Evolutionary conservation across 2,113 vertebrate genomes (phyloP), one percentile per base, ranked within the genome.

Genomic region (Mirza zaza): DNA sequence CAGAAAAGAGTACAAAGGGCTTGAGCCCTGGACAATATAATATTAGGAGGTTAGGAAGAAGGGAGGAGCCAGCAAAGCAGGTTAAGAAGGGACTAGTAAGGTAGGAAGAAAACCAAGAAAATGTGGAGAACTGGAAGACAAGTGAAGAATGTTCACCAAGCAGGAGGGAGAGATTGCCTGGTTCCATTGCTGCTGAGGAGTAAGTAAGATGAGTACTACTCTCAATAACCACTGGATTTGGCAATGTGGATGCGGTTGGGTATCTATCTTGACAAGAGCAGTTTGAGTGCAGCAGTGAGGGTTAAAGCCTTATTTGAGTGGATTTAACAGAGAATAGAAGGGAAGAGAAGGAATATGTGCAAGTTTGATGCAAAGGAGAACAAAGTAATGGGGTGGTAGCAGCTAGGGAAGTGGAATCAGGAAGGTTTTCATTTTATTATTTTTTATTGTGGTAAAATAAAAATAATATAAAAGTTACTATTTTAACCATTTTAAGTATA

Each of bases 331-430:
- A 82, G 61, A 81, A 77, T 52, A 34, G 42, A 88, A 85, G 36
- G 42, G 32, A 94, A 91, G 70, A 92, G 71, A 95, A 97, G 42
- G 17, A 50, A 71, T 91, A 76, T 77, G 29, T 86, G 57, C 23
- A 89, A 81, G 25, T 88, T 95, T 57, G 8, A 3, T 81, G 42
- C 67, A 71, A 79, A 89, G 36, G 65, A 11, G 32, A 82, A 70
- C 27, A 88, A 11, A 63, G 34, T 20, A 75, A 32, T 73, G n/a
- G 77, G 25, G 13, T 32, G 39, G 17, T 67, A 84, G 11, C 59
- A 85, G 25, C 27, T 42, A 42, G 20, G 68, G 27, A 96, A 71
- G 18, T 34, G 9, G n/a, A 90, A 91, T n/a, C 63, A 23, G n/a
- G 14, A 93, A n/a, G 13, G 20, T 39, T 82, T 82, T 94, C 42